These are phyloP conservation scores for Mugil cephalus DNA, from an alignment of 2,113 vertebrate species.

Conservation along the genomic window DNA sequence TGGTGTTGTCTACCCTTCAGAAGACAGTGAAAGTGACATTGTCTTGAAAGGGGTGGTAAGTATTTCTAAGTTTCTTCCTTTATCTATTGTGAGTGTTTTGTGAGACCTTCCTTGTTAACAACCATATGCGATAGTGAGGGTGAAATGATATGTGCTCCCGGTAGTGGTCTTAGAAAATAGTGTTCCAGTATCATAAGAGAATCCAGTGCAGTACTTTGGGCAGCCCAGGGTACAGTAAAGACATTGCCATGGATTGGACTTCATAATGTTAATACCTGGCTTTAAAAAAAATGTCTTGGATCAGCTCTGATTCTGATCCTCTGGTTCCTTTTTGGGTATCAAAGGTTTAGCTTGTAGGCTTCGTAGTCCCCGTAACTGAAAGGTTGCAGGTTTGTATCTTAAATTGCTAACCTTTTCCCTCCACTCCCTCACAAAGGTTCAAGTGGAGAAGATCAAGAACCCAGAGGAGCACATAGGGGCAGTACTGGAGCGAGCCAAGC, in stretches of 20 bases:
- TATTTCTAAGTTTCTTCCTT: slow-evolving; percentile 8
- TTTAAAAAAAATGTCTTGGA: slow-evolving; percentile 19
- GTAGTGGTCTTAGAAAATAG: slow-evolving; percentile 1
- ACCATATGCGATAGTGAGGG: not conserved
- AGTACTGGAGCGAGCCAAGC: slow-evolving; percentile 93
- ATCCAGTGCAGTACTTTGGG: slow-evolving; percentile 16
- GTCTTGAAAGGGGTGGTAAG: slow-evolving; percentile 98
- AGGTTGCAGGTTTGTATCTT: slow-evolving; percentile 20
- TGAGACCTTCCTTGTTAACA: not conserved
- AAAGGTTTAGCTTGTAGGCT: slow-evolving; percentile 5
- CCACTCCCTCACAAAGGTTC: slow-evolving; percentile 85
- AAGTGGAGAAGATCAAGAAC: slow-evolving; percentile 97
- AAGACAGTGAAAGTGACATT: slow-evolving; percentile 94
- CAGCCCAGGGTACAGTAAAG: not conserved
- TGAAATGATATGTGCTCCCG: not conserved
- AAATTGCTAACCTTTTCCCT: not conserved
- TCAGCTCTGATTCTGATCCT: slow-evolving; percentile 26
- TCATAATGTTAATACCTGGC: not conserved
- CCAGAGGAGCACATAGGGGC: slow-evolving; percentile 94
- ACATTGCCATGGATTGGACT: not conserved
- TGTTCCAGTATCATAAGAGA: not conserved
- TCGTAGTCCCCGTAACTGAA: slow-evolving; percentile 21
- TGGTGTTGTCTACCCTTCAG: slow-evolving; percentile 97
- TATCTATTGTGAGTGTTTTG: not conserved
- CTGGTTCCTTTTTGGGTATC: not conserved